These are phyloP conservation scores for Porites australiensis DNA, from an alignment of 64 coral and sea anemone species.

Conservation along the genomic window DNA sequence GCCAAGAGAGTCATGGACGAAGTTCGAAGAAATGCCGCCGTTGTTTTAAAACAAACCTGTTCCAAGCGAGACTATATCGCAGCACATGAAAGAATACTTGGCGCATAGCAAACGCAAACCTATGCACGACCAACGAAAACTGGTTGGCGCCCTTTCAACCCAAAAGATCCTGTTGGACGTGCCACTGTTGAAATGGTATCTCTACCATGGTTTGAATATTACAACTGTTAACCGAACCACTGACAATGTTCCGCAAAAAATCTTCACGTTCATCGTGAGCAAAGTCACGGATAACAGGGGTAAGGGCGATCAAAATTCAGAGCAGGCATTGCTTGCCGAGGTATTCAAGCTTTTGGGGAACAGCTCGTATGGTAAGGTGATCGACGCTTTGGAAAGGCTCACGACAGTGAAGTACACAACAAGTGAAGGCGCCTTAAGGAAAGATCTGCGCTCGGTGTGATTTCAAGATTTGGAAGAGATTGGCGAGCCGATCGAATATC, in stretches of 20 bases:
- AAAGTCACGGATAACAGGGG: slow-evolving; percentile 31
- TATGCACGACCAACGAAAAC: no score
- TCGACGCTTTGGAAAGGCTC: slow-evolving; percentile 45
- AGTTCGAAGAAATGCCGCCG: not conserved
- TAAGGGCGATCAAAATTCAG: not conserved
- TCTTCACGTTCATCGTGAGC: slow-evolving; percentile 52
- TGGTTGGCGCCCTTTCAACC: no score
- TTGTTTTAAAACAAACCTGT: slow-evolving; percentile 18
- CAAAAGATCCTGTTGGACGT: no score
- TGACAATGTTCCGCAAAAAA: not conserved
- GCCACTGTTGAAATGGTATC: slow-evolving; percentile 53
- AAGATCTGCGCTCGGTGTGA: no score
- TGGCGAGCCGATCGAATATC: no score
- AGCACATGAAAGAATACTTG: no score
- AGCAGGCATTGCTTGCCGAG: slow-evolving; percentile 33
- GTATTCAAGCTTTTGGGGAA: slow-evolving; percentile 64
- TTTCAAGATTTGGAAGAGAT: no score
- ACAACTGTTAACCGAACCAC: not conserved
- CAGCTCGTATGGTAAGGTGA: slow-evolving; percentile 47
- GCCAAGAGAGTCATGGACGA: no score
- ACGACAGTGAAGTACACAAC: not conserved
- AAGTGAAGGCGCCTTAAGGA: no score
- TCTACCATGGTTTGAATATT: not conserved
- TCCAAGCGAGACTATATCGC: not conserved
- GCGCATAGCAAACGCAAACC: not conserved